phyloP scores from a whole-genome alignment of 2,113 vertebrate species.

The Pleuronectes platessa region DNA sequence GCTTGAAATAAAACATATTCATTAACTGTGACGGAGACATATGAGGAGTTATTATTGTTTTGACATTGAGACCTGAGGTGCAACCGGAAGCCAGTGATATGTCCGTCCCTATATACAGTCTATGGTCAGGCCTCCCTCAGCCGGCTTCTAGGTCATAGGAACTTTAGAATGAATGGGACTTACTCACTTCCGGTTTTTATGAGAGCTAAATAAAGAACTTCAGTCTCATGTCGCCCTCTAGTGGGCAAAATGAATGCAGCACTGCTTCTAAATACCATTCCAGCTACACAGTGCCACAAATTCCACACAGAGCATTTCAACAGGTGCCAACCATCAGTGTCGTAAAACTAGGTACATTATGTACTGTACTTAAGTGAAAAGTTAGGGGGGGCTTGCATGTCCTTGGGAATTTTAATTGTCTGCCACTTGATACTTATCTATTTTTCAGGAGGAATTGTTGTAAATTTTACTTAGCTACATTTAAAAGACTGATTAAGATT shows the following conservation, averaged over 20 bases:
- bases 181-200: not conserved
- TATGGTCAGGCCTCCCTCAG: not conserved
- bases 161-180: not conserved
- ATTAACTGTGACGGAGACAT: slow-evolving; percentile 1
- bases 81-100: not conserved
- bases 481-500: too few species aligned
- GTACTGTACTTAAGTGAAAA: too few species aligned
- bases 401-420: too few species aligned
- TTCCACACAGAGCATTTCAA: too few species aligned
- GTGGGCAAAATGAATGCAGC: slow-evolving; percentile 30
- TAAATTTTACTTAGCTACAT: too few species aligned
- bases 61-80: not conserved
- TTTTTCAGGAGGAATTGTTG: too few species aligned
- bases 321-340: not conserved
- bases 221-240: slow-evolving; percentile 55
- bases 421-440: too few species aligned
- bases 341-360: not conserved
- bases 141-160: not conserved
- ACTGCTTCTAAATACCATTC: not conserved
- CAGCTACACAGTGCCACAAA: not conserved
- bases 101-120: not conserved
- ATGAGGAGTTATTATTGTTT: not conserved
- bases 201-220: not conserved
- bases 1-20: slow-evolving; percentile 23
- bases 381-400: too few species aligned